These are phyloP conservation scores for Rhinoptilus africanus DNA, from an alignment of 2,113 vertebrate genomes.

Conservation along the genomic window DNA sequence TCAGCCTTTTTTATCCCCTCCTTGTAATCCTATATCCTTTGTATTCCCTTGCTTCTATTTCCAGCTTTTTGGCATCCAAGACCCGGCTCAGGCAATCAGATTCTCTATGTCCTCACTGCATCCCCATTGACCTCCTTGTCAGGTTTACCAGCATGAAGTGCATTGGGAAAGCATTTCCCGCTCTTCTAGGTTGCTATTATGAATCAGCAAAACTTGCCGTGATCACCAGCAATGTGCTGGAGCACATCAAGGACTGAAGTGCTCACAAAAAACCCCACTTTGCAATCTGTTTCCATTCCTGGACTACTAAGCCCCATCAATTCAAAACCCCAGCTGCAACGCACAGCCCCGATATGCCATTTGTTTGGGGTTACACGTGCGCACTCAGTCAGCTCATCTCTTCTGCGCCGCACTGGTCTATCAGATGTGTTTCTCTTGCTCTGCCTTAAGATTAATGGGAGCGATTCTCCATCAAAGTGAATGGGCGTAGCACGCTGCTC, in stretches of 20 bases:
- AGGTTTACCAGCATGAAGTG: background rate
- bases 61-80: background rate
- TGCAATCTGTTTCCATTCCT: background rate
- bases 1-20: background rate
- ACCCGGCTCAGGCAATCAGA: background rate
- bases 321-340: background rate
- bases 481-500: background rate
- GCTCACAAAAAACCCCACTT: background rate
- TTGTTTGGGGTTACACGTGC: background rate
- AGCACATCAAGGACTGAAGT: background rate
- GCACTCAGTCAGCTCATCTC: background rate
- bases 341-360: background rate
- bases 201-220: background rate
- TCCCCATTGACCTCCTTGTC: background rate
- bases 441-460: background rate
- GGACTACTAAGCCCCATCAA: background rate
- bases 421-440: background rate
- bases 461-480: fast-evolving
- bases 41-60: background rate
- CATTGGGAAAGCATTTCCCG: background rate
- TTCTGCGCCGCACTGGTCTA: background rate
- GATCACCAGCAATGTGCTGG: background rate
- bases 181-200: background rate
- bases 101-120: background rate
- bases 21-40: background rate